Evolutionary conservation across 2,888 invertebrate species (phyloP).

Genomic region (Seira sanloemensis): DNA sequence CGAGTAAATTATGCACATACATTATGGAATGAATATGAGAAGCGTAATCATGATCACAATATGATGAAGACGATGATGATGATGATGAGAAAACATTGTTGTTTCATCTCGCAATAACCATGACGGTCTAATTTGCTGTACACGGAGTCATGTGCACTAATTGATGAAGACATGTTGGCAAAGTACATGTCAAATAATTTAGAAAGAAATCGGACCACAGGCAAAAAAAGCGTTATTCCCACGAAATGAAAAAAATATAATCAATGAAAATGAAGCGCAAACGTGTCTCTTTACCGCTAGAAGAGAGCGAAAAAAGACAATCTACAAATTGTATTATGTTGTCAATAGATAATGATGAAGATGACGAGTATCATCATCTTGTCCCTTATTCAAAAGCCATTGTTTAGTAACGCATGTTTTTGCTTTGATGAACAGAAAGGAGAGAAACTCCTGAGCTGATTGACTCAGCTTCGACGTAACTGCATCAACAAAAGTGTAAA

Average conservation of each 20-base stretch:
- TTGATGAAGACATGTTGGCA: conserved; percentile 67
- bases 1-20: conserved; percentile 25
- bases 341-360: conserved; percentile 12
- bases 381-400: background rate
- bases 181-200: conserved; percentile 66
- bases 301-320: background rate
- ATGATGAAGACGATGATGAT: background rate
- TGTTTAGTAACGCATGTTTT: conserved; percentile 30
- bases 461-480: conserved; percentile 50
- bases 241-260: conserved; percentile 44
- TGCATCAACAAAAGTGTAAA: conserved; percentile 42
- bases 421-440: conserved; percentile 31
- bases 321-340: conserved; percentile 18
- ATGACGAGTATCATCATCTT: conserved; percentile 1
- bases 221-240: conserved; percentile 56
- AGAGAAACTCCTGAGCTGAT: conserved; percentile 30
- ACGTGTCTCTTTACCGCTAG: conserved; percentile 20
- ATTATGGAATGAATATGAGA: conserved; percentile 8
- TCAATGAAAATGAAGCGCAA: conserved; percentile 28
- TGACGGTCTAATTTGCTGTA: conserved; percentile 59
- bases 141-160: conserved; percentile 52
- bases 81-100: conserved; percentile 37
- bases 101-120: conserved; percentile 15
- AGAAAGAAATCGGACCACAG: conserved; percentile 65
- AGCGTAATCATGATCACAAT: conserved; percentile 18